These are phyloP conservation scores for Romanogobio albipinnatus DNA, from an alignment of 2,113 vertebrate species.

Conservation along the genomic window DNA sequence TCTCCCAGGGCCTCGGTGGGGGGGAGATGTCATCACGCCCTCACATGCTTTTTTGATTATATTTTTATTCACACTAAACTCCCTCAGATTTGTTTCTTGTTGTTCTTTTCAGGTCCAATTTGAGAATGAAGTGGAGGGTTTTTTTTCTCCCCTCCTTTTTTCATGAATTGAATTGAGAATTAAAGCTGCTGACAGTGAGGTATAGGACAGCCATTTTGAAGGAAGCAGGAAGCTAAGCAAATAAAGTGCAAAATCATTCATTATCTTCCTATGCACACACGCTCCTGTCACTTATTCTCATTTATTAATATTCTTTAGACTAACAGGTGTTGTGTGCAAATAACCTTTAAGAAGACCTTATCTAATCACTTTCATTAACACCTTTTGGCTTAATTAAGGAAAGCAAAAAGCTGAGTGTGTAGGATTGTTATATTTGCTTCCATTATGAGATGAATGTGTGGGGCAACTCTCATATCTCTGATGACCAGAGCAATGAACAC, in stretches of 20 bases:
- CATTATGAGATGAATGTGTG: conserved; percentile 43
- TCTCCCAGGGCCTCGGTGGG: background rate
- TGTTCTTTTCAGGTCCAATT: conserved; percentile 37
- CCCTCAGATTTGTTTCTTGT: conserved; percentile 26
- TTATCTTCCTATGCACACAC: conserved; percentile 19
- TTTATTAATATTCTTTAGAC: conserved; percentile 39
- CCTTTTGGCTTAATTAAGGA: conserved; percentile 56
- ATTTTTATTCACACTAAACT: conserved; percentile 28
- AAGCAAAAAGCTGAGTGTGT: conserved; percentile 40
- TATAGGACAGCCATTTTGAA: conserved; percentile 14
- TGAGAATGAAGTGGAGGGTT: background rate
- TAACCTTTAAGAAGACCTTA: conserved; percentile 54
- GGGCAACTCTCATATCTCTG: conserved; percentile 33
- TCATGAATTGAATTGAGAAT: conserved; percentile 13
- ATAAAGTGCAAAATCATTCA: conserved; percentile 31
- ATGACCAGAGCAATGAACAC: background rate
- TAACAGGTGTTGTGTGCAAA: conserved; percentile 46
- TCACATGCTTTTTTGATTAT: conserved; percentile 11
- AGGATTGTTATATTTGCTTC: conserved; percentile 20
- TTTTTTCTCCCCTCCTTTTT: background rate
- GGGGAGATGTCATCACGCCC: conserved; percentile 2
- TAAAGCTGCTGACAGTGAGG: conserved; percentile 6
- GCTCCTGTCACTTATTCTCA: conserved; percentile 28
- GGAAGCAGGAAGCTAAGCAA: background rate
- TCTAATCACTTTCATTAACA: conserved; percentile 53